phyloP scores from a whole-genome alignment of 2,888 invertebrate genomes.

The Omphaloscelis lunosa region DNA sequence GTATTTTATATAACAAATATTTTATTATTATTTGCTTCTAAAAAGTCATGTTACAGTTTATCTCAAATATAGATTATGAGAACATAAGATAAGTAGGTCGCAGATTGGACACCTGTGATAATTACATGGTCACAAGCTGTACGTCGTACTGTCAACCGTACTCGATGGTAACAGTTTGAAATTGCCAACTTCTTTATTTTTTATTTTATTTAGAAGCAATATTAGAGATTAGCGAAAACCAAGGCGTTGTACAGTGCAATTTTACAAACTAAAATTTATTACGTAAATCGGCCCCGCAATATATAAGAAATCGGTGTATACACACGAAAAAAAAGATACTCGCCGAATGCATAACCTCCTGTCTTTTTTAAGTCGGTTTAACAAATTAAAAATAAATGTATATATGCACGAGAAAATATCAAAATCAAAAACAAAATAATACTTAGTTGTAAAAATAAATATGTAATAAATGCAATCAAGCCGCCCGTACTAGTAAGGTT shows the following conservation, averaged over 20 bases:
- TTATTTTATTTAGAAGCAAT: background rate
- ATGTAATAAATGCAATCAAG: background rate
- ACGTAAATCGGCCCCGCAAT: background rate
- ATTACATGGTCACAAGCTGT: conserved; percentile 52
- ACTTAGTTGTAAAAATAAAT: background rate
- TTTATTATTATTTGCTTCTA: conserved; percentile 10
- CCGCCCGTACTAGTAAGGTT: background rate
- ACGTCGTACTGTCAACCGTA: conserved; percentile 8
- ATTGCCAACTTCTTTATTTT: background rate
- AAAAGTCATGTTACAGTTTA: conserved; percentile 34
- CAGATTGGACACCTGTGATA: conserved; percentile 39
- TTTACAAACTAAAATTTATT: background rate
- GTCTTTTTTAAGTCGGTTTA: background rate
- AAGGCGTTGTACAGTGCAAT: background rate
- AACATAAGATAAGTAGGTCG: conserved; percentile 49
- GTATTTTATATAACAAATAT: conserved; percentile 18
- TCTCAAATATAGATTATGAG: conserved; percentile 50
- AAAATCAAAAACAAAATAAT: background rate
- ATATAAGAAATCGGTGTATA: background rate
- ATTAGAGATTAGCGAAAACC: background rate
- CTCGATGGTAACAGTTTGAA: background rate
- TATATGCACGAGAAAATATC: background rate
- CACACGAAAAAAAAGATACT: background rate
- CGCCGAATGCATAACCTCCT: background rate
- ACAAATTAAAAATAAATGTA: background rate